A percentile compares a stretch with the other conserved stretches of the same genome.
phyloP scores from a whole-genome alignment of 2,888 invertebrate species.

The Himalopsyche anomala region DNA sequence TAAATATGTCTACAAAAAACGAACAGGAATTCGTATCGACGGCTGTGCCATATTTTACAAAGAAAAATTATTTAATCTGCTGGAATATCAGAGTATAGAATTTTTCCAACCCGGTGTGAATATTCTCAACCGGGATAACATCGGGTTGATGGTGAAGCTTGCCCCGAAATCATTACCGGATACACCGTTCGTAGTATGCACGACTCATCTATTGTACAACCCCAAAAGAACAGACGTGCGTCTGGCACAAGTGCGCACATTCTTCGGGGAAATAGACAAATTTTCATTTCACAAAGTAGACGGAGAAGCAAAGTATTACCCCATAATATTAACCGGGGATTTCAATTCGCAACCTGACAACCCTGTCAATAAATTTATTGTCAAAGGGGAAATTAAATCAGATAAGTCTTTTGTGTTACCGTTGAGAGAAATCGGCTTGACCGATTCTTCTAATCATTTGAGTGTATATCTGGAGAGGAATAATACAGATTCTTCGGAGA shows the following conservation, averaged over 20 bases:
- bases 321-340: conserved; percentile 94
- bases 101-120: conserved; percentile 80
- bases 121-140: conserved; percentile 89
- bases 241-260: conserved; percentile 89
- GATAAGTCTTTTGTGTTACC: conserved; percentile 68
- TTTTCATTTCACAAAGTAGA: conserved; percentile 77
- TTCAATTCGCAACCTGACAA: conserved; percentile 90
- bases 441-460: conserved; percentile 79
- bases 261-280: conserved; percentile 90
- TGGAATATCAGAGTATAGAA: conserved; percentile 82
- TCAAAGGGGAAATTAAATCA: conserved; percentile 77
- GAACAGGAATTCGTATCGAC: conserved; percentile 88
- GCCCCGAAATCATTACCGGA: conserved; percentile 74
- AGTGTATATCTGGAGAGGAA: conserved; percentile 74
- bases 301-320: conserved; percentile 71
- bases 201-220: conserved; percentile 96
- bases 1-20: conserved; percentile 86
- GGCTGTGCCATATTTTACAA: conserved; percentile 95
- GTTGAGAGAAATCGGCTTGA: conserved; percentile 76
- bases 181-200: conserved; percentile 86
- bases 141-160: conserved; percentile 89
- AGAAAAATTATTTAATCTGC: conserved; percentile 79
- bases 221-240: conserved; percentile 92
- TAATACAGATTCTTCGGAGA: conserved; percentile 68
- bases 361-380: conserved; percentile 83